phyloP scores from a whole-genome alignment of 2,113 vertebrate genomes.

The Chionodraco myersi region DNA sequence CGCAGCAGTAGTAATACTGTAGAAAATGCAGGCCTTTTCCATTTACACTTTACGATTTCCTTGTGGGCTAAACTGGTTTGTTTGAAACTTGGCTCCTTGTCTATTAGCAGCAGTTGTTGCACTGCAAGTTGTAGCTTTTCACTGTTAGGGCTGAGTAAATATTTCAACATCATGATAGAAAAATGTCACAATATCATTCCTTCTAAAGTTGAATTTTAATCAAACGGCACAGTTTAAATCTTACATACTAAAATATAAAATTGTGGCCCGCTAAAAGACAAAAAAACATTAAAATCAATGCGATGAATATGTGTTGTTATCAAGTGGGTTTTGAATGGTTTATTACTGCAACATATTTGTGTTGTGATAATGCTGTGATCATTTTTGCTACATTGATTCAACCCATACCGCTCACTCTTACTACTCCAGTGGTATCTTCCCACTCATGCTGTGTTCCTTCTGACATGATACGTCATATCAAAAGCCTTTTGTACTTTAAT shows the following conservation, averaged over 20 bases:
- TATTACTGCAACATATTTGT: background rate
- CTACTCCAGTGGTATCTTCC: background rate
- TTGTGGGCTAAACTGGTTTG: constrained; percentile 22
- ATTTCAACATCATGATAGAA: background rate
- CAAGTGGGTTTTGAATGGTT: background rate
- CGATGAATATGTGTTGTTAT: background rate
- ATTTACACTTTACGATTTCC: background rate
- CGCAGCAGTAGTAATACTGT: background rate
- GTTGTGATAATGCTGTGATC: background rate
- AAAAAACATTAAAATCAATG: background rate
- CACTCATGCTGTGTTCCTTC: constrained; percentile 5
- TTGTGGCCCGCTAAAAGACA: background rate
- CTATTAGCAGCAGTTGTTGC: constrained; percentile 2
- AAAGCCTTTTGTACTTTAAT: constrained; percentile 46
- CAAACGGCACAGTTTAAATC: too few species aligned
- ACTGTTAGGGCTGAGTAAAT: background rate
- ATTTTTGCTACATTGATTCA: background rate
- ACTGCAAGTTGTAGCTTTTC: background rate
- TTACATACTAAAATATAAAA: background rate
- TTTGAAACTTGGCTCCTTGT: constrained; percentile 4
- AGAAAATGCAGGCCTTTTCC: background rate
- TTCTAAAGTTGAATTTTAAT: background rate
- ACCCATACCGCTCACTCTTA: background rate
- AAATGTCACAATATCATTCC: background rate
- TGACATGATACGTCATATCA: constrained; percentile 7